Percentiles rank a stretch among this genome's conserved stretches.
phyloP scores from a whole-genome alignment of 2,888 invertebrate species.

The Apotomis turbidana region DNA sequence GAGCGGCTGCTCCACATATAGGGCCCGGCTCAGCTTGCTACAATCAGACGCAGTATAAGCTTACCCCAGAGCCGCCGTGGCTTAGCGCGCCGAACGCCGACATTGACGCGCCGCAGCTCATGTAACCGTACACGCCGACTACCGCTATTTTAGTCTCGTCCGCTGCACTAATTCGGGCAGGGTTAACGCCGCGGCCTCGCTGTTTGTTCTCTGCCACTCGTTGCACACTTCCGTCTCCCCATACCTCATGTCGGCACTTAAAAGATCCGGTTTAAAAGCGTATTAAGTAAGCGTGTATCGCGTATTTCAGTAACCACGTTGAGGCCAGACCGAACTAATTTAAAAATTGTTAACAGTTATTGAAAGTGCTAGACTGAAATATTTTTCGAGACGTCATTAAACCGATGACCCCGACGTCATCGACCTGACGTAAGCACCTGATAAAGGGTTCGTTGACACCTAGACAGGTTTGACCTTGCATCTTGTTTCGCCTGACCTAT shows the following conservation, averaged over 20 bases:
- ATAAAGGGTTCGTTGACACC: conserved; percentile 80
- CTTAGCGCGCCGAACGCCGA: conserved; percentile 64
- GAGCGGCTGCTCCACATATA: conserved; percentile 75
- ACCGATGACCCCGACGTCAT: conserved; percentile 74
- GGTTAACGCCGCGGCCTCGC: conserved; percentile 81
- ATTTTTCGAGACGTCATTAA: conserved; percentile 45
- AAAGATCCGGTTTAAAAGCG: conserved; percentile 43
- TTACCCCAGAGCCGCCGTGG: conserved; percentile 71
- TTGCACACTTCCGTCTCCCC: conserved; percentile 78
- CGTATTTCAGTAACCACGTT: conserved; percentile 45
- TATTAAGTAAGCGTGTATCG: background rate
- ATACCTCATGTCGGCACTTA: conserved; percentile 68
- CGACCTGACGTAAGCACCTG: conserved; percentile 77
- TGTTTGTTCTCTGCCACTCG: conserved; percentile 67
- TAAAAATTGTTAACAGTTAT: conserved; percentile 42
- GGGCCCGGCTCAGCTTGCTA: conserved; percentile 76
- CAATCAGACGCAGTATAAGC: conserved; percentile 77
- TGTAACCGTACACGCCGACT: conserved; percentile 82
- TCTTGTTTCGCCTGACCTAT: conserved; percentile 72
- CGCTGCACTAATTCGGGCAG: conserved; percentile 84
- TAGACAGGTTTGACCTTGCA: conserved; percentile 76
- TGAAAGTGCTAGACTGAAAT: conserved; percentile 35
- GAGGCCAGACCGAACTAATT: conserved; percentile 46
- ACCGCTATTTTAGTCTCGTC: conserved; percentile 79
- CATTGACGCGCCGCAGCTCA: conserved; percentile 73